Base-by-base conservation (phyloP, 2,888 invertebrate species). In the Uropetala carovei region DNA sequence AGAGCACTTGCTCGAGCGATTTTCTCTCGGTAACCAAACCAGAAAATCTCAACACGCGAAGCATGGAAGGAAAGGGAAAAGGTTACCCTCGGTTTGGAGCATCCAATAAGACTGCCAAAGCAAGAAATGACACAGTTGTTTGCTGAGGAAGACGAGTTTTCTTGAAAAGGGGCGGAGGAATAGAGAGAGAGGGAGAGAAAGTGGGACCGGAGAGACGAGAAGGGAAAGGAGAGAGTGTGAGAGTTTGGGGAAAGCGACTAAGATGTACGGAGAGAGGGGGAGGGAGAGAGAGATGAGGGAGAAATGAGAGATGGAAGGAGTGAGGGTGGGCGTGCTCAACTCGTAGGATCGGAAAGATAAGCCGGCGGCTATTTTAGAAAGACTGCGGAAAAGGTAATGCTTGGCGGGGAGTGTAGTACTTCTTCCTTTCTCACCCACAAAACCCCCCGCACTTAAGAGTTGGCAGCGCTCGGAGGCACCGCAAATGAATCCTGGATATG, bases 401-500 rank as follows among this genome's bases (percentile, higher is more conserved):
- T 68, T 68, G 22, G 75, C 27, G 27, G 11, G 75, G 27, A 75
- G 27, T 27, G 75, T 22, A 75, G 75, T 75, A 75, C 75, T 75
- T 9, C 13, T 68, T 68, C 68, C 68, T 68, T 22, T 68, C 10
- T 22, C 13, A 8, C 8, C n/a, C 68, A 7, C 9, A 18, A 68
- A 68, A 68, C 18, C 68, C 68, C 16, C 64, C n/a, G 22, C 16
- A 22, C 75, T 75, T 75, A 75, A 27, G 75, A 75, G 27, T 75
- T 75, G 75, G 75, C 27, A 27, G 75, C 27, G 75, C 75, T 68
- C 22, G 68, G 68, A n/a, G 68, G 68, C n/a, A 68, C 68, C 68
- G 68, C 68, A 75, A 75, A 75, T 27, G 75, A 75, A 75, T 27
- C 27, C 75, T 13, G 27, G 22, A 27, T 75, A 75, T 68, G 75